These are phyloP conservation scores for Tyto alba DNA, from an alignment of 2,113 vertebrate species.

Conservation along the genomic window DNA sequence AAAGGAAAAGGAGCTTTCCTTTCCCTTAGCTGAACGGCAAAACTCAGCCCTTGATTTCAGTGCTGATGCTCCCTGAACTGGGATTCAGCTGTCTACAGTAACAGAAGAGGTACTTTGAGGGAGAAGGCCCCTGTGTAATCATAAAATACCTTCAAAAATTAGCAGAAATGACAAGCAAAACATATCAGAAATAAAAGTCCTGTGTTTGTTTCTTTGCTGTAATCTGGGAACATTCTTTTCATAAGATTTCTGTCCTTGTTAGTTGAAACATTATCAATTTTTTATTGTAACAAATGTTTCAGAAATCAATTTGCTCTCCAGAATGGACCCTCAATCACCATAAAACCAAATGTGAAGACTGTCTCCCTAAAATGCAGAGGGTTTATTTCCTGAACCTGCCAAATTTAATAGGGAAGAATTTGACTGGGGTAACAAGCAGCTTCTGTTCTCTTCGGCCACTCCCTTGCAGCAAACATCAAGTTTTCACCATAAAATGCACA, in stretches of 20 bases:
- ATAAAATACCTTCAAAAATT: background rate
- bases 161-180: background rate
- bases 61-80: background rate
- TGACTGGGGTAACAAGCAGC: background rate
- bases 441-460: background rate
- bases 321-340: background rate
- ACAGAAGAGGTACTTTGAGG: background rate
- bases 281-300: background rate
- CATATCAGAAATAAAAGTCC: background rate
- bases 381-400: background rate
- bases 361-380: background rate
- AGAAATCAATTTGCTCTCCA: conserved; percentile 19
- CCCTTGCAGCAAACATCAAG: background rate
- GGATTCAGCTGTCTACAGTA: background rate
- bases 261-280: background rate
- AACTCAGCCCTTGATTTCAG: background rate
- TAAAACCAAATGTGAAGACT: background rate
- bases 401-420: background rate
- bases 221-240: background rate
- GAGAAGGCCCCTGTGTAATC: background rate
- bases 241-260: background rate
- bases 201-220: background rate
- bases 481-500: background rate
- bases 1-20: background rate
- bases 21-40: background rate